phyloP scores from a whole-genome alignment of 2,113 vertebrate species.

The Anolis carolinensis region DNA sequence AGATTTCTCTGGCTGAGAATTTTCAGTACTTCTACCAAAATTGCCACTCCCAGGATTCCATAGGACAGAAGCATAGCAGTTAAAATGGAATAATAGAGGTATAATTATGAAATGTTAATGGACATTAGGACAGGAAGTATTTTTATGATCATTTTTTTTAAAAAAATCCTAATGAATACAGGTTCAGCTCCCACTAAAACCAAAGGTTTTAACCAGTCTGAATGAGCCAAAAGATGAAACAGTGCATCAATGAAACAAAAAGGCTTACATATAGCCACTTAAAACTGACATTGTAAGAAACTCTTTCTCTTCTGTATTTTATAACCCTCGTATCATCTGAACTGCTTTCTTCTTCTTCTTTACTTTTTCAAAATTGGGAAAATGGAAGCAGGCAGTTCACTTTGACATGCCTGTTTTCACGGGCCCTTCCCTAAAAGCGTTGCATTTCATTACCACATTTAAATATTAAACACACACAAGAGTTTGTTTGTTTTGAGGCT shows the following conservation, averaged over 20 bases:
- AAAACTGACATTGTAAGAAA: background rate
- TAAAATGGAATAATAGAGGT: no score
- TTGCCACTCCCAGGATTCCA: no score
- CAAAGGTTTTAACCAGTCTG: no score
- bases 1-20: no score
- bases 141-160: no score
- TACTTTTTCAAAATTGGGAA: conserved; percentile 30
- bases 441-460: conserved; percentile 48
- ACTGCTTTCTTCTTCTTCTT: background rate
- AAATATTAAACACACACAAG: conserved; percentile 35
- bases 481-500: conserved; percentile 33
- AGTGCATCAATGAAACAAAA: background rate
- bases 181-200: no score
- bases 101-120: no score
- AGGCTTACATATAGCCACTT: background rate
- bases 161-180: no score
- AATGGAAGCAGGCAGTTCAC: background rate
- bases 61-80: no score
- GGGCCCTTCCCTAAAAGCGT: background rate
- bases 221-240: no score
- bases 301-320: background rate
- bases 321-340: background rate
- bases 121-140: no score
- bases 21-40: no score
- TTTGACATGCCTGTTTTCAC: conserved; percentile 33